Percentiles rank a stretch among this genome's conserved stretches.
phyloP scores from a whole-genome alignment of 2,113 vertebrate genomes.

The Passer domesticus region DNA sequence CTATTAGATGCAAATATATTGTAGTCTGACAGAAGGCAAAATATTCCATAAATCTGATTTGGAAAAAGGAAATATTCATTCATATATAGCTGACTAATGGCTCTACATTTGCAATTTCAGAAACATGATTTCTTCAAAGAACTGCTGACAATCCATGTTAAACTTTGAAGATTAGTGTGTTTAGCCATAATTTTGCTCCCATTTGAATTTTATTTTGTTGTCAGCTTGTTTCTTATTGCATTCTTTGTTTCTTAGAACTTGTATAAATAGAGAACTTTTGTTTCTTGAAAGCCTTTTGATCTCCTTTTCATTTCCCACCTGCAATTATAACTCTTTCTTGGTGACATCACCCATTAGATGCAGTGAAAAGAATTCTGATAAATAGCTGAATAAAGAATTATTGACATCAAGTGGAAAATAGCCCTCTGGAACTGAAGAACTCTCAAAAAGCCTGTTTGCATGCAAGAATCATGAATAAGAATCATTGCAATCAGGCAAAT shows the following conservation, averaged over 20 bases:
- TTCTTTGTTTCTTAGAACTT: slow-evolving; percentile 32
- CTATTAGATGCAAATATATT: slow-evolving; percentile 40
- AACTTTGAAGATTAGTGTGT: slow-evolving; percentile 22
- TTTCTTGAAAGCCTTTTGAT: slow-evolving; percentile 42
- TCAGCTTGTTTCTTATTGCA: neutral
- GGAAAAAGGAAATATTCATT: slow-evolving; percentile 23
- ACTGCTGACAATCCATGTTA: neutral
- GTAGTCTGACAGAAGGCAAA: slow-evolving; percentile 12
- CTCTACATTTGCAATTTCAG: slow-evolving; percentile 1
- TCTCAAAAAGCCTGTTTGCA: neutral
- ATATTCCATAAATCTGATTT: slow-evolving; percentile 51
- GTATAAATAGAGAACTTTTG: slow-evolving; percentile 31
- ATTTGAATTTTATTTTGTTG: slow-evolving; percentile 12
- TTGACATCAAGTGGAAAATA: slow-evolving; percentile 41
- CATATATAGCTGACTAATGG: neutral
- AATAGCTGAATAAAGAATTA: slow-evolving; percentile 20
- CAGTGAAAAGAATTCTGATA: neutral
- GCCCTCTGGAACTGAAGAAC: slow-evolving; percentile 22
- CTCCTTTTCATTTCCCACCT: slow-evolving; percentile 35
- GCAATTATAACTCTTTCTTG: slow-evolving; percentile 16
- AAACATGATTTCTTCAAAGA: slow-evolving; percentile 14
- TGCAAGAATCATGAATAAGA: neutral
- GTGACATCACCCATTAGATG: slow-evolving; percentile 4
- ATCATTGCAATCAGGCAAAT: neutral
- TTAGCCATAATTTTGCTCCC: slow-evolving; percentile 27